Base-by-base conservation (phyloP, 1,140 invertebrate species). In the Tenebrio molitor region DNA sequence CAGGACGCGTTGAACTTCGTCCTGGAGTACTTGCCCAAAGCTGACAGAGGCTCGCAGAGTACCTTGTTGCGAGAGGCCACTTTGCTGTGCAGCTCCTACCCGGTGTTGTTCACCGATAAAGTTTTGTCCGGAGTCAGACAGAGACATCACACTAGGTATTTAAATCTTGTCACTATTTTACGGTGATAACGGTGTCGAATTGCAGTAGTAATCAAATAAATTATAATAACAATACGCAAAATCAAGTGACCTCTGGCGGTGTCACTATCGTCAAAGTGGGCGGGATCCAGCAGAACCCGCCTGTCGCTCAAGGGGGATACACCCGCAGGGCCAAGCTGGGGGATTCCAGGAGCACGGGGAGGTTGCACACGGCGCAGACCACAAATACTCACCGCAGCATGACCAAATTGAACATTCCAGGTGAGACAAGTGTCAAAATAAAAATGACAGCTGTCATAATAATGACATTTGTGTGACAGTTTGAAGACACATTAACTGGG, bases 1-100 rank as follows among this genome's bases (percentile, higher is more conserved):
- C 89, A 92, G 80, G 91, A 91, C 77, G 91, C 92, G 5, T 82
- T 95, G 19, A 91, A 92, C 83, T 95, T 93, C 84, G 89, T 95
- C 41, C 84, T 93, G 25, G 89, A 91, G 77, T 88, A 91, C 75
- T 84, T 95, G 71, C 86, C 89, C 16, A 87, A 88, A 77, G 90
- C 88, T 5, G 92, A 93, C 78, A 86, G 91, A 73, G 87, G 87
- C 34, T 89, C 88, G 73, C 89, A 94, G 77, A 88, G 89, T 3
- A 85, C 89, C 16, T 83, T 95, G 66, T 82, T 95, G 66, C 87
- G 92, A 68, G 93, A 95, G 81, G 91, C 93, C 12, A 92, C 92
- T 12, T 85, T 89, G 1, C 85, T 95, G 6, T 93, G 92, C 80
- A 90, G 90, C 79, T 89, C 88, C 10, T 92, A 92, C 84, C 93